Percentiles rank a stretch among this genome's conserved stretches.
Conservation (phyloP, 35 echinoderm and acorn worm species). For the Ptychodera flava region DNA sequence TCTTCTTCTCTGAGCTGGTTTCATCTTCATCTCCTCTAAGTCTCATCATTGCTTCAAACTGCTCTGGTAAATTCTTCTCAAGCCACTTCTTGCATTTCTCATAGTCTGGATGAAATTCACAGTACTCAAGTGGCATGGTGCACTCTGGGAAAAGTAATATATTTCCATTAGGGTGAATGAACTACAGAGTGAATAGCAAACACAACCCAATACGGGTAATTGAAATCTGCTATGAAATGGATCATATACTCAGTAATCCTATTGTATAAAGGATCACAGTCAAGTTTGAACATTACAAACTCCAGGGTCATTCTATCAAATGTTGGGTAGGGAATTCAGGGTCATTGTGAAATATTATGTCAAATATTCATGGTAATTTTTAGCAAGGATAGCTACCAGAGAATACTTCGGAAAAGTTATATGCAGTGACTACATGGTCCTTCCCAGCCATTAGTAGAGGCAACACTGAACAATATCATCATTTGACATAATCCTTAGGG, state of each 20-base stretch:
- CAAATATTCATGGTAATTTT: too few species aligned
- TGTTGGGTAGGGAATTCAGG: too few species aligned
- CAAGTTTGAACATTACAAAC: background rate
- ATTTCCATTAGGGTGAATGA: background rate
- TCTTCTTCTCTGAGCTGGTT: slow-evolving; percentile 62
- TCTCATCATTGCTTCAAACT: slow-evolving; percentile 62
- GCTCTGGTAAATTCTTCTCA: slow-evolving; percentile 63
- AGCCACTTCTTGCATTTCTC: slow-evolving; percentile 87
- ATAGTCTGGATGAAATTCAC: slow-evolving; percentile 77
- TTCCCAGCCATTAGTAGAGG: too few species aligned
- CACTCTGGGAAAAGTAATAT: slow-evolving; percentile 53
- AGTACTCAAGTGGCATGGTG: slow-evolving; percentile 74
- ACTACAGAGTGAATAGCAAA: background rate
- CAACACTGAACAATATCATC: too few species aligned
- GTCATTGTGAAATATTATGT: too few species aligned
- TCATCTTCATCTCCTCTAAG: slow-evolving; percentile 48
- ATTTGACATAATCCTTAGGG: too few species aligned
- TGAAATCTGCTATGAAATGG: background rate
- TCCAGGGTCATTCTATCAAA: too few species aligned
- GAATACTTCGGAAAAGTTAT: too few species aligned
- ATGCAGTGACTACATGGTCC: too few species aligned
- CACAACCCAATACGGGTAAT: background rate
- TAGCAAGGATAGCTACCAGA: too few species aligned
- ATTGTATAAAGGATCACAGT: background rate
- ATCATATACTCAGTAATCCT: background rate